Evolutionary conservation across 2,113 vertebrate species (phyloP), one percentile per base, ranked within the genome.

Genomic region (Leucopternis melanops): DNA sequence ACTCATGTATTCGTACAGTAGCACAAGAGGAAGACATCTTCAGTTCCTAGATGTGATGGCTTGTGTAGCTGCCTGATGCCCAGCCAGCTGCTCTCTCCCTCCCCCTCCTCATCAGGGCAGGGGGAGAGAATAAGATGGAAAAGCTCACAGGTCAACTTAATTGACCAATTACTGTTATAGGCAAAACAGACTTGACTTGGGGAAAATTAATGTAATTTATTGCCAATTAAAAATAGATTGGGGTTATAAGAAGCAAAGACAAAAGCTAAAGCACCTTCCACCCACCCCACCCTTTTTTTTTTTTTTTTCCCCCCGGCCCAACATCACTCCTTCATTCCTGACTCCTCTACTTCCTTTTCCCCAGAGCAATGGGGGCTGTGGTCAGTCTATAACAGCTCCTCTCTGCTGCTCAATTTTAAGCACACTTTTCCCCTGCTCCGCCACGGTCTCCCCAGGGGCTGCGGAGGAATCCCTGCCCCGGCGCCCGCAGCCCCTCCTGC

Each of bases 321-420:
- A 31, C 5, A 40, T 45, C 17, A 31, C 4, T 17, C 15, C n/a
- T 36, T 44, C 32, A 25, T 26, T n/a, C 57, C 45, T 3, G 4
- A 16, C 14, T 58, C 49, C 20, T 57, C 6, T 54, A 5, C 14
- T 7, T 32, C 25, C 40, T 20, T 8, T 42, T 42, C 26, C 42
- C 44, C 1, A 3, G 11, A 15, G 36, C 31, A 50, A 11, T 3
- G 34, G 31, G 10, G 32, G 15, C 4, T 13, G 5, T 17, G 31
- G 31, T 6, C 47, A 58, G 50, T 8, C 29, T 58, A 2, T 8
- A 26, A 20, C 29, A 36, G n/a, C 16, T 67, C 38, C 31, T 36
- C 57, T 52, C 85, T 25, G 66, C 59, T 6, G 3, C 25, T 26
- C 44, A 0, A 40, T n/a, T 4, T 2, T 1, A 0, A 4, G 5